Evolutionary conservation across 2,888 invertebrate genomes (phyloP).

Genomic region (Hypselothyrea guttata): DNA sequence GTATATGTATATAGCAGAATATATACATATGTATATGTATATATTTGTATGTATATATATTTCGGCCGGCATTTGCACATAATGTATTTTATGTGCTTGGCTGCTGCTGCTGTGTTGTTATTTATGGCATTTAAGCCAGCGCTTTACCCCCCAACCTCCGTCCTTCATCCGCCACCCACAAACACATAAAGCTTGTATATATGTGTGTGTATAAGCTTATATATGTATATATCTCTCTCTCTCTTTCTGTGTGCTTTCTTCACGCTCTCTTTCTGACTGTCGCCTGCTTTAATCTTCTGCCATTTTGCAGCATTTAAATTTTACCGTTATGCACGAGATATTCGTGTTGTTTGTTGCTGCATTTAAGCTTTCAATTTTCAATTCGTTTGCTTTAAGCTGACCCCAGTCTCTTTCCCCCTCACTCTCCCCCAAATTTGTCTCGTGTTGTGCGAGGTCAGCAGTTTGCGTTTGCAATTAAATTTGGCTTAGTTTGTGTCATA

Average conservation of each 20-base stretch:
- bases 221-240: conserved; percentile 10
- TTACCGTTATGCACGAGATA: conserved; percentile 34
- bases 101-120: conserved; percentile 56
- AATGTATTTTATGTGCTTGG: conserved; percentile 58
- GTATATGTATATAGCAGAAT: not conserved
- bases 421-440: not conserved
- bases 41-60: conserved; percentile 20
- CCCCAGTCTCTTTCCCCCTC: conserved; percentile 4
- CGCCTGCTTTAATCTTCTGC: conserved; percentile 66
- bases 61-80: conserved; percentile 54
- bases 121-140: conserved; percentile 71
- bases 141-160: conserved; percentile 26
- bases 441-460: conserved; percentile 63
- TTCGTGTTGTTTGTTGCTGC: conserved; percentile 47
- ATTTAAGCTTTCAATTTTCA: conserved; percentile 61
- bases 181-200: conserved; percentile 50
- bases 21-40: conserved; percentile 7
- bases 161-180: conserved; percentile 26
- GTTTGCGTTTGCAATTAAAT: not conserved
- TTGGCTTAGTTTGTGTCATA: not conserved
- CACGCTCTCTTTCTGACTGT: conserved; percentile 19
- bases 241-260: conserved; percentile 18
- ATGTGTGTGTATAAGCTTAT: conserved; percentile 13
- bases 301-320: conserved; percentile 70
- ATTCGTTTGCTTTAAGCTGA: conserved; percentile 45